Conservation (phyloP, 2,797 vertebrate species). For the Acropternis orthonyx region DNA sequence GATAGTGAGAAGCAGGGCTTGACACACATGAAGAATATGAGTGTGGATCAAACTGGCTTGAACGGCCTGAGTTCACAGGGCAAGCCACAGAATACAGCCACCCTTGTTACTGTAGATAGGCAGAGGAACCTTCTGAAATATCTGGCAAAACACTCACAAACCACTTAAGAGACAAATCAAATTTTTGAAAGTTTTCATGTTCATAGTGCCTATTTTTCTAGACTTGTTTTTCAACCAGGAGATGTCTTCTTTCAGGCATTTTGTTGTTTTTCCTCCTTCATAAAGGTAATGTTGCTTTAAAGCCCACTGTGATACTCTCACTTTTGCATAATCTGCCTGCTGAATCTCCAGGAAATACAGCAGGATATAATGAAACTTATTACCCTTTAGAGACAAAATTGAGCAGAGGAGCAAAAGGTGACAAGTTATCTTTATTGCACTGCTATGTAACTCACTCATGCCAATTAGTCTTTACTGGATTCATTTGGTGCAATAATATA, state of each 20-base stretch:
- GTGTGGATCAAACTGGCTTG: not conserved
- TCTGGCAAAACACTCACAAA: not conserved
- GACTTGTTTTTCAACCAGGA: not conserved
- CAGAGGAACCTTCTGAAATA: not conserved
- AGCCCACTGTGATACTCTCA: not conserved
- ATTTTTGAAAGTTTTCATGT: not conserved
- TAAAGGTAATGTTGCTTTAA: not conserved
- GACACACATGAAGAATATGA: not conserved
- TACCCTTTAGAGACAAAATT: constrained; percentile 43
- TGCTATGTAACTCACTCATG: constrained; percentile 29
- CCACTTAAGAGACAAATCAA: not conserved
- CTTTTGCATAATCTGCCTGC: constrained; percentile 13
- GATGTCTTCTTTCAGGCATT: not conserved
- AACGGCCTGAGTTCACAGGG: not conserved
- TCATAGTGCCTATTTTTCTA: not conserved
- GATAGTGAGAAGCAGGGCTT: not conserved
- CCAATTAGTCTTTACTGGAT: constrained; percentile 62
- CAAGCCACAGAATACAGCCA: not conserved
- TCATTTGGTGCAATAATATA: constrained; percentile 30
- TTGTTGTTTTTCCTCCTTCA: not conserved
- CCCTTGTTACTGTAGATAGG: not conserved
- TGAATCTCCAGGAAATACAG: constrained; percentile 44
- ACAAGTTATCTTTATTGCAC: constrained; percentile 53
- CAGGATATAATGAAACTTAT: constrained; percentile 46
- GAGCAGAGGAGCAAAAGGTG: constrained; percentile 52